These are phyloP conservation scores for Gonioctena quinquepunctata DNA, from an alignment of 1,140 invertebrate genomes.

Conservation along the genomic window DNA sequence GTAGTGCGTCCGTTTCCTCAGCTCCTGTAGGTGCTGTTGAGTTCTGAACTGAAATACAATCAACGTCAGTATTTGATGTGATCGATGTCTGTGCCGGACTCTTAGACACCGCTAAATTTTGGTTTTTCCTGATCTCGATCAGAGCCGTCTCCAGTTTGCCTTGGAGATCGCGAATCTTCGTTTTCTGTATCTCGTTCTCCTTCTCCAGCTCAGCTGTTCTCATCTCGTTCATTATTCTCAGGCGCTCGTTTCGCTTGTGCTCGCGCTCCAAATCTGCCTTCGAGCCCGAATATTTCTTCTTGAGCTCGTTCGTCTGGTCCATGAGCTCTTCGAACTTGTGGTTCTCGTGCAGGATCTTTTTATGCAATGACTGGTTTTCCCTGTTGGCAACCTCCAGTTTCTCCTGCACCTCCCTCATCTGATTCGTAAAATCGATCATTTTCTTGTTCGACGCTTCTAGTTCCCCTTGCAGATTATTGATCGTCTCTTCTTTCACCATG, in stretches of 20 bases:
- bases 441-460: conserved; percentile 31
- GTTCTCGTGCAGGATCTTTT: conserved; percentile 29
- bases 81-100: conserved; percentile 18
- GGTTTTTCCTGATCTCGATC: conserved; percentile 36
- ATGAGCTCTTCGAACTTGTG: conserved; percentile 45
- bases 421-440: conserved; percentile 17
- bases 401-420: conserved; percentile 34
- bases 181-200: conserved; percentile 39
- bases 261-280: conserved; percentile 30
- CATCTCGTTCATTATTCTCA: conserved; percentile 34
- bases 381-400: conserved; percentile 12
- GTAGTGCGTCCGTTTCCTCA: conserved; percentile 39
- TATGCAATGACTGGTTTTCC: conserved; percentile 17
- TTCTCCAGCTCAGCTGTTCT: conserved; percentile 38
- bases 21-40: conserved; percentile 42
- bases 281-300: conserved; percentile 18
- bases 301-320: conserved; percentile 25
- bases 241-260: conserved; percentile 21
- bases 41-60: conserved; percentile 50
- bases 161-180: conserved; percentile 35
- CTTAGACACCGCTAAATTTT: conserved; percentile 40
- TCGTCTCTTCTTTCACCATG: conserved; percentile 25
- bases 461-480: conserved; percentile 47
- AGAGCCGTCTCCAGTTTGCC: conserved; percentile 35
- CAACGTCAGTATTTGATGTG: conserved; percentile 43